These are phyloP conservation scores for Dryomyza anilis DNA, from an alignment of 2,888 invertebrate species.

Conservation along the genomic window DNA sequence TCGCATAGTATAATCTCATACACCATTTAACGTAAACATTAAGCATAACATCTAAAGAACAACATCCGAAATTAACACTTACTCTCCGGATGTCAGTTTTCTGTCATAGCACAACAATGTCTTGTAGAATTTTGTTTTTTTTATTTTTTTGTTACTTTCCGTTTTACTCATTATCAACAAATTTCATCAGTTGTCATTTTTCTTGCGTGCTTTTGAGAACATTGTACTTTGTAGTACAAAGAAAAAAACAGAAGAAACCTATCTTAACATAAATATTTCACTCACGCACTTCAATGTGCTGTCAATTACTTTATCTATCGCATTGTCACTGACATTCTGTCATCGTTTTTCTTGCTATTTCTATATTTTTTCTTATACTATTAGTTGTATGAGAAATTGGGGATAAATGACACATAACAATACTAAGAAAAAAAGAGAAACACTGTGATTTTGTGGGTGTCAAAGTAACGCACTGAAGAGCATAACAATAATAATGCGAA, in stretches of 20 bases:
- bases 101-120: too few relatives aligned
- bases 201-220: too few relatives aligned
- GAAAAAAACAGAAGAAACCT: too few relatives aligned
- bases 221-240: too few relatives aligned
- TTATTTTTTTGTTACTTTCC: neutral
- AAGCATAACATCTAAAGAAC: too few relatives aligned
- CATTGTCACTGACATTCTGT: neutral
- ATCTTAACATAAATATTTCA: constrained; percentile 2
- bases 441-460: too few relatives aligned
- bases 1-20: too few relatives aligned
- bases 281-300: constrained; percentile 13
- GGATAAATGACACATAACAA: constrained; percentile 4
- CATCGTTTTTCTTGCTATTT: neutral
- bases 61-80: too few relatives aligned
- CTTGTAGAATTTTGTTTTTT: too few relatives aligned
- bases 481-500: neutral
- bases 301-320: constrained; percentile 16
- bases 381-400: neutral
- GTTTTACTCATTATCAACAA: constrained; percentile 1
- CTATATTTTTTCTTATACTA: neutral
- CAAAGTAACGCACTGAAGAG: too few relatives aligned
- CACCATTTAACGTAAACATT: too few relatives aligned
- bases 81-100: too few relatives aligned
- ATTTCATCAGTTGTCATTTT: constrained; percentile 5
- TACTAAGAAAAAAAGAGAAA: constrained; percentile 1